Evolutionary conservation across 1,140 invertebrate genomes (phyloP).

Genomic region (Ooceraea biroi): DNA sequence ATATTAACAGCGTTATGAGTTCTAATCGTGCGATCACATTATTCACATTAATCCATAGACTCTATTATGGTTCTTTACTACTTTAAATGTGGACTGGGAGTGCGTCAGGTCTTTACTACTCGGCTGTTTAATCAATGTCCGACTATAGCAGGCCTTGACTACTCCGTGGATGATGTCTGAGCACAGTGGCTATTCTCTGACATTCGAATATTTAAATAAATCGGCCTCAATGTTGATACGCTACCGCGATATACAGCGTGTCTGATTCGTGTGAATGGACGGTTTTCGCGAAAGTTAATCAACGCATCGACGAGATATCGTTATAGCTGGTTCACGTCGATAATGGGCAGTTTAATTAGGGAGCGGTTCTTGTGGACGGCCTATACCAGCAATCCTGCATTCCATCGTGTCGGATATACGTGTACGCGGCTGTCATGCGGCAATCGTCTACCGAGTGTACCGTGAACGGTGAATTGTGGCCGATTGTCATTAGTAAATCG

Average conservation of each 20-base stretch:
- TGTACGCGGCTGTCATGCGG: constrained; percentile 26
- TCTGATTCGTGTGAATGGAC: not conserved
- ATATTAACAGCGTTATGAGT: no score
- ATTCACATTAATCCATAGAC: no score
- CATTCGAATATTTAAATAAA: not conserved
- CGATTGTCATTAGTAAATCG: not conserved
- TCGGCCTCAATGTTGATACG: not conserved
- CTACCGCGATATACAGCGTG: not conserved
- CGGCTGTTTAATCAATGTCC: not conserved
- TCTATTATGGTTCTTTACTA: not conserved
- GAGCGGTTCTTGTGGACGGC: constrained; percentile 69
- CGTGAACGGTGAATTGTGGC: not conserved
- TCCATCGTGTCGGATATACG: constrained; percentile 63
- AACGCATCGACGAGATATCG: constrained; percentile 43
- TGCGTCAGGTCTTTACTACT: not conserved
- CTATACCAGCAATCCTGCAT: constrained; percentile 69
- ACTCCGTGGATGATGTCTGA: not conserved
- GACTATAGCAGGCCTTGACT: not conserved
- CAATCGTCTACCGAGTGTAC: not conserved
- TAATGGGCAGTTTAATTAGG: constrained; percentile 73
- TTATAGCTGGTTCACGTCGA: constrained; percentile 48
- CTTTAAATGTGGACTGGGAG: not conserved
- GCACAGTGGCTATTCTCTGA: no score
- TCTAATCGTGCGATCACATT: no score
- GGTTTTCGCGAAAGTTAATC: constrained; percentile 55